Evolutionary conservation across 2,797 vertebrate species (phyloP), one percentile per base, ranked within the genome.

Genomic region (Centropyge bicolor): DNA sequence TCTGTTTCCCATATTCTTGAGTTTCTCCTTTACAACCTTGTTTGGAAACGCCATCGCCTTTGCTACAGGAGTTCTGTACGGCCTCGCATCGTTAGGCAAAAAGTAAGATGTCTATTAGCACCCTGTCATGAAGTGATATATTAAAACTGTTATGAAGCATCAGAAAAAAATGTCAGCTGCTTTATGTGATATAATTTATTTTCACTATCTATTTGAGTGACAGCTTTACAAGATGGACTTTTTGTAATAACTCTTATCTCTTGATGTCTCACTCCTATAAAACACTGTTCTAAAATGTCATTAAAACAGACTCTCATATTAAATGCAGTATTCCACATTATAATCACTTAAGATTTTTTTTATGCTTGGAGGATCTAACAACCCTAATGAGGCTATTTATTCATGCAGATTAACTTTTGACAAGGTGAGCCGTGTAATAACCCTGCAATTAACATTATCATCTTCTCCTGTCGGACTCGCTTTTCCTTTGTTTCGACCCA

Each of bases 1-100:
- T 0, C 59, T 97, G 3, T 93, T 98, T 64, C 98, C 98, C 0
- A 52, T 99, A 0, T 17, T 97, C 76, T 92, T 99, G 89, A 98
- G 94, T 76, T 96, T 98, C 89, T 96, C 96, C 6, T 77, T 99
- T 57, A 99, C 98, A 54, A 99, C 98, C 0, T 90, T 99, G 82
- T 95, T 99, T 57, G 98, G 98, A 16, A 99, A 99, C 0, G 97
- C 96, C 81, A 95, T 99, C 0, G 97, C 98, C 43, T 99, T 99
- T 16, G 96, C 97, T 40, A 97, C 98, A 0, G 98, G 98, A 0
- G 97, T 99, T 74, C 96, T 99, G 20, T 99, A 99, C 0, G 98
- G 98, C n/a, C 95, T 99, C 0, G 96, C 97, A 0, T 98, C 98
- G 0, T 95, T 99, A 0, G 98, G 98, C 61, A 99, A 98, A 88